Base-by-base conservation (phyloP, 2,888 invertebrate species). In the Papilio demoleus region DNA sequence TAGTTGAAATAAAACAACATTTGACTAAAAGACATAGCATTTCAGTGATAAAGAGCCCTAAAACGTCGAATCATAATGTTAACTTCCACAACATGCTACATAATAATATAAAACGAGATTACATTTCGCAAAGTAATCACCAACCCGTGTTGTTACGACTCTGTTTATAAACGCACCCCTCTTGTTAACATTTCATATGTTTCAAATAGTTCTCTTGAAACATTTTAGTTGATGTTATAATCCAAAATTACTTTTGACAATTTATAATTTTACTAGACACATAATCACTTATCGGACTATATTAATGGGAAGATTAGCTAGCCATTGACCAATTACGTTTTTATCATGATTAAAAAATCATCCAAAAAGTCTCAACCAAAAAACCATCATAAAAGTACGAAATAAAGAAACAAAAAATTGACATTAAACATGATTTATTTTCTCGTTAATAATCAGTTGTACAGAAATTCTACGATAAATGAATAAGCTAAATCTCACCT, bases 61-160 rank as follows among this genome's bases (percentile, higher is more conserved):
- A 42, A 61, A 61, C 11, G 61, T 61, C 27, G 27, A 42, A 45
- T 27, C 61, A 31, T 61, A 45, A 42, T 27, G 27, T 61, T 61
- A 61, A 61, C 61, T 31, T 27, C 42, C 31, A 31, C 61, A 17
- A 45, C 61, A 27, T 24, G 8, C 61, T 27, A 61, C 61, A 27
- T 45, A 45, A 61, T 27, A 31, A n/a, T 45, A 42, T 61, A 61
- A 61, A 61, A 61, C 45, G 42, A 42, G 27, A 31, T 42, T 27
- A 61, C 42, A 45, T 61, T 61, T 27, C 27, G n/a, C 61, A 45
- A 61, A 45, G 60, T 61, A 45, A 61, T 42, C 42, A n/a, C n/a
- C 27, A 17, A 17, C 31, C 61, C 31, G 61, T n/a, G 38, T 61
- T 42, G 61, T 61, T 61, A 61, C 42, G 61, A 40, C 11, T 11